Conservation (phyloP, 2,113 vertebrate species). For the Nothoprocta pentlandii region DNA sequence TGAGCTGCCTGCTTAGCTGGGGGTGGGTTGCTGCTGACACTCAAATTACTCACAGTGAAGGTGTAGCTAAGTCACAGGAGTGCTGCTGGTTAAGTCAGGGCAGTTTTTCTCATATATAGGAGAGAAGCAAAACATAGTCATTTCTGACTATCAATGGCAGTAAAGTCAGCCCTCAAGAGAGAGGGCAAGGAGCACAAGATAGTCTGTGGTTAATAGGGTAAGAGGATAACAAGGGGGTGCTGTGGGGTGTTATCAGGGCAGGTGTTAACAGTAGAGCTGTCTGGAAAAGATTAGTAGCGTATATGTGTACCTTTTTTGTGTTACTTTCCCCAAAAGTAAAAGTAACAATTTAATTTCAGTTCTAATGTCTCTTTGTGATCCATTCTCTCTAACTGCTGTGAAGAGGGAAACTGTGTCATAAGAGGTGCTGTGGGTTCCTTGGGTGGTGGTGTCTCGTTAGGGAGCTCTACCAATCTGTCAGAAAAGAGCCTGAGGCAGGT, state of each 20-base stretch:
- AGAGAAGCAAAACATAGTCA: not conserved
- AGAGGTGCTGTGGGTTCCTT: not conserved
- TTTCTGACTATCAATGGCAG: not conserved
- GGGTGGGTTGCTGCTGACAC: not conserved
- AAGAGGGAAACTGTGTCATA: not conserved
- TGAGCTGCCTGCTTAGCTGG: not conserved
- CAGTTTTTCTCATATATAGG: not conserved
- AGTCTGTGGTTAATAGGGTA: not conserved
- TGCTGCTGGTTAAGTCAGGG: not conserved
- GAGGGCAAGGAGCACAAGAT: not conserved
- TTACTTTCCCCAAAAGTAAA: not conserved
- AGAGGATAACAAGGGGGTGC: not conserved
- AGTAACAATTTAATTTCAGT: not conserved
- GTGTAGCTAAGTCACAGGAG: not conserved
- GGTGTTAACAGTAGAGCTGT: not conserved
- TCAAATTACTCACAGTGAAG: not conserved
- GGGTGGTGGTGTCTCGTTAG: not conserved
- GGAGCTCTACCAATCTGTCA: not conserved
- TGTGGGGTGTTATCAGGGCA: not conserved
- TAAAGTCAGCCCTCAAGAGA: not conserved
- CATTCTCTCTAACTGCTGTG: not conserved
- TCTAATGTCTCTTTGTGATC: not conserved
- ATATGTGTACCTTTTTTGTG: fast-evolving
- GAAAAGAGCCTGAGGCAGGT: not conserved
- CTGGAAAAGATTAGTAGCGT: not conserved